Base-by-base conservation (phyloP, 2,888 invertebrate species). In the Pterostichus niger region DNA sequence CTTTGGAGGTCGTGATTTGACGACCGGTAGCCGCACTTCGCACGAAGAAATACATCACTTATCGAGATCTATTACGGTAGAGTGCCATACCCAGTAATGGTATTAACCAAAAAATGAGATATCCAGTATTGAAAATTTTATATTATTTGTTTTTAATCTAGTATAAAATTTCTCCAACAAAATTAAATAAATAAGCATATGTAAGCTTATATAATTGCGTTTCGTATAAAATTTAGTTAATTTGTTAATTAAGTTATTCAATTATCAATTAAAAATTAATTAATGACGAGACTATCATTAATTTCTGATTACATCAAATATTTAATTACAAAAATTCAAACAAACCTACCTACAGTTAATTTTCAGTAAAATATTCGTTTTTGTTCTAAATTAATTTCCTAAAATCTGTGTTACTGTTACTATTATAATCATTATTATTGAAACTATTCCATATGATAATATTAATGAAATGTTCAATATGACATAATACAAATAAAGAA, bases 391-490 rank as follows among this genome's bases (percentile, higher is more conserved):
- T 71, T 17, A 44, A 17, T 71, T 71, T 44, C 44, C 17, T 10
- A 17, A 15, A 71, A 71, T 71, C 40, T 71, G 17, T 71, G 68
- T 71, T 71, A 71, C 68, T 71, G 68, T 71, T 71, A 71, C 68
- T 40, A 9, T 35, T n/a, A 11, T 35, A 15, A 64, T 64, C 64
- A 64, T 4, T n/a, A 10, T 71, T 44, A 10, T 71, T 44, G 15
- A 71, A 64, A 61, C 61, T 11, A 24, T 61, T 31, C 31, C 11
- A 35, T 31, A 0, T 10, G 64, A 64, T 64, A 64, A 13, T 15
- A 61, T 13, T 64, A 64, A 52, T 52, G n/a, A 52, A 52, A 5
- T 13, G 2, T 13, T 17, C 24, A 9, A 61, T 33, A 40, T 64
- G 64, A 64, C 64, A 64, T 64, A 64, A 64, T 64, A 33, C 11